A percentile compares a stretch with the other conserved stretches of the same genome.
Conservation (phyloP, 2,113 vertebrate species). For the Poeciliopsis retropinna region DNA sequence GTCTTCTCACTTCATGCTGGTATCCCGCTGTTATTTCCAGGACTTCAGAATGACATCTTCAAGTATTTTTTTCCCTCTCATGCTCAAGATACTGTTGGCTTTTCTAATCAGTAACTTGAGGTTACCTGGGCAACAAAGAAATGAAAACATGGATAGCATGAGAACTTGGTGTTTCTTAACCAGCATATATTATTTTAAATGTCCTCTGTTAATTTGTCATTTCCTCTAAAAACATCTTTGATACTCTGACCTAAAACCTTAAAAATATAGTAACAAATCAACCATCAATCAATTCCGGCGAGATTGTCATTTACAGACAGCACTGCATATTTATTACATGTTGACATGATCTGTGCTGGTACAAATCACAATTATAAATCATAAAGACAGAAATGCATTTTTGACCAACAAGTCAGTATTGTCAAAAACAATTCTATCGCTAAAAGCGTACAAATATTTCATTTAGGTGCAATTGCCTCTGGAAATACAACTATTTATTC, state of each 20-base stretch:
- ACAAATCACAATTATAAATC: too few relatives aligned
- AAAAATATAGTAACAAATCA: too few relatives aligned
- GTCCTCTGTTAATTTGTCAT: conserved; percentile 13
- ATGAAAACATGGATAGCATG: conserved; percentile 39
- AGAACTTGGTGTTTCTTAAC: conserved; percentile 25
- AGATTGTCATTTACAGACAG: too few relatives aligned
- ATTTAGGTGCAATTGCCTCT: background rate
- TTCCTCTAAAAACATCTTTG: too few relatives aligned
- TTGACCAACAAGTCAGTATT: too few relatives aligned
- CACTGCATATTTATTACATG: too few relatives aligned
- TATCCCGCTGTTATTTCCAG: background rate
- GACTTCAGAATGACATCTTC: conserved; percentile 8
- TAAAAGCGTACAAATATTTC: background rate
- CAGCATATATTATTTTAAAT: background rate
- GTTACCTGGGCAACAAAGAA: conserved; percentile 47
- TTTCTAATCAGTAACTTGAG: conserved; percentile 35
- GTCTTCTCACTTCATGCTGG: background rate
- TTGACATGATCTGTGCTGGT: too few relatives aligned
- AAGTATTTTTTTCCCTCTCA: background rate
- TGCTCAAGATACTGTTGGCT: conserved; percentile 8
- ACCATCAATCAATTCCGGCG: too few relatives aligned
- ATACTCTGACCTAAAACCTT: too few relatives aligned
- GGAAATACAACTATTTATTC: background rate
- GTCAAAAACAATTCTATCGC: background rate
- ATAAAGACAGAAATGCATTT: too few relatives aligned